A percentile compares a stretch with the other conserved stretches of the same genome.
Evolutionary conservation across 2,888 invertebrate genomes (phyloP).

Genomic region (Steromphala cineraria): DNA sequence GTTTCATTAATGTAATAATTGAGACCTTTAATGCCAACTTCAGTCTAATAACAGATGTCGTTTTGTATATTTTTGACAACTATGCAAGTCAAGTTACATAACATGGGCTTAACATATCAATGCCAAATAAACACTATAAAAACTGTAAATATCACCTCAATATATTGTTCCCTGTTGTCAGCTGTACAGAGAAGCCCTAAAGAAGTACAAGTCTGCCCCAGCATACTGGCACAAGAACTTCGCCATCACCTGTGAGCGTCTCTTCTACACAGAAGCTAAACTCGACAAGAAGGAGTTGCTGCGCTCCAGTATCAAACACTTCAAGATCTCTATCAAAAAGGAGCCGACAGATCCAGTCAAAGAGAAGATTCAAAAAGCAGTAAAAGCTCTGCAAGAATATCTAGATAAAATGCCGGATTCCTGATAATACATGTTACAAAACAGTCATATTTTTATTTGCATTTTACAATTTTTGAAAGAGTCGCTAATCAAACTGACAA

Average conservation of each 20-base stretch:
- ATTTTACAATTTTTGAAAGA: too few species aligned
- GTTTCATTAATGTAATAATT: too few species aligned
- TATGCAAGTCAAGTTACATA: too few species aligned
- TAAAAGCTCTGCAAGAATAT: conserved; percentile 34
- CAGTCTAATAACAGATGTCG: too few species aligned
- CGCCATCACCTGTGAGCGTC: conserved; percentile 64
- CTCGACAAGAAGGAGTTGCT: conserved; percentile 35
- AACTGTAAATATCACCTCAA: too few species aligned
- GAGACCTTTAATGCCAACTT: too few species aligned
- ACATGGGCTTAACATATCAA: too few species aligned
- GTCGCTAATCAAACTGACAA: too few species aligned
- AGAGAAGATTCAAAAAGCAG: conserved; percentile 36
- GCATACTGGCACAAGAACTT: conserved; percentile 72
- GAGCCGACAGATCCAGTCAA: conserved; percentile 41
- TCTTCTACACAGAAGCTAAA: conserved; percentile 26
- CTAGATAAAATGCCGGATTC: not conserved
- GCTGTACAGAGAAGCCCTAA: conserved; percentile 65
- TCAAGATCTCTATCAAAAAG: conserved; percentile 41
- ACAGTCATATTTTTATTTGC: too few species aligned
- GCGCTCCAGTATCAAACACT: conserved; percentile 47
- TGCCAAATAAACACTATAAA: too few species aligned
- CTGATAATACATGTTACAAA: not conserved
- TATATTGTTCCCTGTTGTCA: conserved; percentile 18
- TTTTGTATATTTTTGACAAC: too few species aligned
- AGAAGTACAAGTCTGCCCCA: conserved; percentile 54